Evolutionary conservation across 1,140 invertebrate genomes (phyloP), one percentile per base, ranked within the genome.

Genomic region (Heliconius hermathena): DNA sequence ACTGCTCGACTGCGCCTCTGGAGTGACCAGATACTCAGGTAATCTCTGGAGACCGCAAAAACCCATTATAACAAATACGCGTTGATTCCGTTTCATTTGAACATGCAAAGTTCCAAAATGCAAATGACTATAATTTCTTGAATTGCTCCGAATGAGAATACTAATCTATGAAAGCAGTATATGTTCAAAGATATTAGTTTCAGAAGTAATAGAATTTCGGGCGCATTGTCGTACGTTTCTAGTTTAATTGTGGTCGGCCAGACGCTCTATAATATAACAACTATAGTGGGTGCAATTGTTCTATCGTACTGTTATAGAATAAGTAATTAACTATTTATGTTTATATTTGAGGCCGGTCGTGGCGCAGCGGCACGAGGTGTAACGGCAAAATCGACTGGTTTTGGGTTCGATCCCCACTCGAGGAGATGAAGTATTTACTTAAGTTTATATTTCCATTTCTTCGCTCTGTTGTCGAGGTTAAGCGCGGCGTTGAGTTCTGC

Each of bases 211-310:
- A 60, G 52, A 79, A 79, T 76, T 80, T 46, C 76, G 41, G 49
- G 26, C 29, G 49, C 70, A 73, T 74, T 33, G 79, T 76, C 57
- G 73, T 73, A 79, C 49, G 66, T 57, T 76, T 75, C 73, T 75
- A 79, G 76, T 79, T 79, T 79, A 76, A 79, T 79, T 79, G 78
- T 74, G 78, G 73, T 70, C 46, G 36, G 73, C 74, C 54, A 79
- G 77, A 74, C 71, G 49, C 33, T 22, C 71, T 73, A 74, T 74
- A n/a, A 72, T 73, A 60, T 52, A 52, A 18, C 18, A 52, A 52
- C 16, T 52, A 52, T 6, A 52, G 18, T 20, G 49, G 18, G 49
- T 52, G 2, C 18, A 52, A 52, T 73, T 78, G 77, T 41, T 22
- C 52, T 66, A 74, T 78, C 60, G 72, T 66, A 66, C 26, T 26